These are phyloP conservation scores for Gopherus evgoodei DNA, from an alignment of 2,113 vertebrate species.

Conservation along the genomic window DNA sequence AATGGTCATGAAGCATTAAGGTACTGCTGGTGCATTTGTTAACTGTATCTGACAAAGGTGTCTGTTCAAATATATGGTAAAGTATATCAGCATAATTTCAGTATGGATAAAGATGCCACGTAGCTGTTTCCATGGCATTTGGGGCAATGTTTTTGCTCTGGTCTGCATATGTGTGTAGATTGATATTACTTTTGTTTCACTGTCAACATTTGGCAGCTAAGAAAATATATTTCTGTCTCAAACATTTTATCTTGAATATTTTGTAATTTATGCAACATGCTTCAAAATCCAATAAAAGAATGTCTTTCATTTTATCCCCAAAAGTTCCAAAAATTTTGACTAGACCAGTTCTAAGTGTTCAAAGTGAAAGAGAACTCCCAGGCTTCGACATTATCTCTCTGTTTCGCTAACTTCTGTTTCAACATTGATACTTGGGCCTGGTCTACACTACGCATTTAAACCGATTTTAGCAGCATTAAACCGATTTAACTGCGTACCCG, in stretches of 20 bases:
- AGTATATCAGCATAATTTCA: neutral
- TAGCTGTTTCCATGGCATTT: constrained; percentile 61
- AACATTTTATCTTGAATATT: neutral
- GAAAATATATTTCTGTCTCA: neutral
- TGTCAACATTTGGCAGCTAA: neutral
- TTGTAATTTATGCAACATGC: neutral
- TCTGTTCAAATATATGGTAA: constrained; percentile 52
- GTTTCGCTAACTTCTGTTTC: neutral
- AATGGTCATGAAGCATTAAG: neutral
- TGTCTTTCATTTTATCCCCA: neutral
- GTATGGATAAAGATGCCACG: constrained; percentile 60
- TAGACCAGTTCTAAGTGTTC: neutral
- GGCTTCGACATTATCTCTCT: neutral
- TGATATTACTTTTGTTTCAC: constrained; percentile 9
- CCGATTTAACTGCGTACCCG: too few species aligned
- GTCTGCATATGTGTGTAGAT: neutral
- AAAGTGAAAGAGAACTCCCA: neutral
- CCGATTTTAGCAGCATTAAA: too few species aligned
- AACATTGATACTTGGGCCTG: neutral
- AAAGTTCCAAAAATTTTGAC: neutral
- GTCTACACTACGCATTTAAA: too few species aligned
- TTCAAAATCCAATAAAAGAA: too few species aligned
- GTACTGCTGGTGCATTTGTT: constrained; percentile 42
- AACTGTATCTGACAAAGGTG: neutral
- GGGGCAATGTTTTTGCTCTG: constrained; percentile 55